Evolutionary conservation across 2,888 invertebrate species (phyloP).

Genomic region (Drosophila subsilvestris): DNA sequence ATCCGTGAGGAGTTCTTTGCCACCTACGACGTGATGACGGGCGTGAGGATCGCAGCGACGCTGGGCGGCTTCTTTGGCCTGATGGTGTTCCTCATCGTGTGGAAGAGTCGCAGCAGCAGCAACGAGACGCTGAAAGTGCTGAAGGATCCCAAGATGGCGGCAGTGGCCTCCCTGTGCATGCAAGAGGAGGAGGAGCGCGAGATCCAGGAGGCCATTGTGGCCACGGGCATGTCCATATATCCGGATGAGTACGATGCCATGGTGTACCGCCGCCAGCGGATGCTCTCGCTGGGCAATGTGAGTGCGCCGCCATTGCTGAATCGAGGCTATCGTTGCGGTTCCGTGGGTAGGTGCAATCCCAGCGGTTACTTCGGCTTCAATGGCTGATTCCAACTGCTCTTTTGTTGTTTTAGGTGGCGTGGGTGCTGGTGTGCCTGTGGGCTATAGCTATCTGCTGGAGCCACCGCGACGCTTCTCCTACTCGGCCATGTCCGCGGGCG

Average conservation of each 20-base stretch:
- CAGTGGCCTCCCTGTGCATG: conserved; percentile 91
- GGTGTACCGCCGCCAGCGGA: conserved; percentile 85
- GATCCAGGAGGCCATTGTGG: conserved; percentile 90
- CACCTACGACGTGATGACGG: conserved; percentile 97
- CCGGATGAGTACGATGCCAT: conserved; percentile 85
- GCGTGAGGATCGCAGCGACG: conserved; percentile 95
- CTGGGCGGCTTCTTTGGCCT: conserved; percentile 95
- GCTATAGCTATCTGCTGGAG: conserved; percentile 89
- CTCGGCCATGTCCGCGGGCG: conserved; percentile 77
- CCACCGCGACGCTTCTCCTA: conserved; percentile 87
- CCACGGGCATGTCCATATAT: conserved; percentile 85
- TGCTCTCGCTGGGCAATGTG: conserved; percentile 89
- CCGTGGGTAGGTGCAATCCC: conserved; percentile 84
- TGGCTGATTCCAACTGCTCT: background rate
- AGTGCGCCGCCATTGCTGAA: conserved; percentile 86
- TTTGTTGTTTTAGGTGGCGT: conserved; percentile 85
- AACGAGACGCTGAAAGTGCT: conserved; percentile 89
- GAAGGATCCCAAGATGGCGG: conserved; percentile 92
- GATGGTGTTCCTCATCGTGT: conserved; percentile 95
- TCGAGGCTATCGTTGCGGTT: conserved; percentile 86
- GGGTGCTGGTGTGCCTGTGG: conserved; percentile 86
- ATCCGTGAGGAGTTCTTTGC: conserved; percentile 93
- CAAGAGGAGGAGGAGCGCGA: conserved; percentile 90
- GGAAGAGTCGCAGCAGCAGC: conserved; percentile 93
- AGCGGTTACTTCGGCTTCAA: background rate